Percentiles rank a stretch among this genome's conserved stretches.
phyloP scores from a whole-genome alignment of 2,113 vertebrate species.

The Chinchilla lanigera region DNA sequence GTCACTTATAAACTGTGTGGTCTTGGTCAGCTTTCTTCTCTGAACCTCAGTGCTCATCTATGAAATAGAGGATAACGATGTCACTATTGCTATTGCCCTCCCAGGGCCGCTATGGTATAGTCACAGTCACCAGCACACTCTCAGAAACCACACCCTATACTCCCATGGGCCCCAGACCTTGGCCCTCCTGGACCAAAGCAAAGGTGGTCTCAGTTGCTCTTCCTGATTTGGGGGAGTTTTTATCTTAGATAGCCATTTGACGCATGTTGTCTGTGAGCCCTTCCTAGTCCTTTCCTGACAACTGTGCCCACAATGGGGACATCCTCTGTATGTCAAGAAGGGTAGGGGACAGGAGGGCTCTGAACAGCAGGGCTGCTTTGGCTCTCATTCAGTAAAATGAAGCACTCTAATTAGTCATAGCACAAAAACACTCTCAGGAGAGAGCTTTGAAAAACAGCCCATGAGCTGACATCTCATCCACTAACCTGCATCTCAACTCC shows the following conservation, averaged over 20 bases:
- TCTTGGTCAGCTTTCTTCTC: neutral
- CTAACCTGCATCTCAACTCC: neutral
- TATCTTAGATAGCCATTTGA: neutral
- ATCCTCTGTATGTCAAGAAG: neutral
- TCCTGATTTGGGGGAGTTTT: neutral
- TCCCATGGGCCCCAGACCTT: neutral
- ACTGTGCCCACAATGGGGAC: neutral
- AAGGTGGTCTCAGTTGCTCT: neutral
- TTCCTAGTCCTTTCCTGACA: neutral
- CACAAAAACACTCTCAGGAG: neutral
- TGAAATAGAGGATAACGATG: no score
- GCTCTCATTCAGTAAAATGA: neutral
- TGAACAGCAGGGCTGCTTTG: neutral
- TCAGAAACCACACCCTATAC: accelerated
- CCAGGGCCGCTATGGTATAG: accelerated
- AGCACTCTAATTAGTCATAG: neutral
- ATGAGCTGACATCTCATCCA: neutral
- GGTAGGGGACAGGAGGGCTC: neutral
- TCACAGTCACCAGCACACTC: neutral
- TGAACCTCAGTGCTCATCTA: neutral
- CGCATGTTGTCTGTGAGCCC: neutral
- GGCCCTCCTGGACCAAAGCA: neutral
- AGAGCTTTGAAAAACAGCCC: neutral
- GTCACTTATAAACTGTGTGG: neutral
- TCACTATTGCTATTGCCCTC: neutral